phyloP scores from a whole-genome alignment of 1,140 invertebrate species.

The Leptonema lineaticorne region DNA sequence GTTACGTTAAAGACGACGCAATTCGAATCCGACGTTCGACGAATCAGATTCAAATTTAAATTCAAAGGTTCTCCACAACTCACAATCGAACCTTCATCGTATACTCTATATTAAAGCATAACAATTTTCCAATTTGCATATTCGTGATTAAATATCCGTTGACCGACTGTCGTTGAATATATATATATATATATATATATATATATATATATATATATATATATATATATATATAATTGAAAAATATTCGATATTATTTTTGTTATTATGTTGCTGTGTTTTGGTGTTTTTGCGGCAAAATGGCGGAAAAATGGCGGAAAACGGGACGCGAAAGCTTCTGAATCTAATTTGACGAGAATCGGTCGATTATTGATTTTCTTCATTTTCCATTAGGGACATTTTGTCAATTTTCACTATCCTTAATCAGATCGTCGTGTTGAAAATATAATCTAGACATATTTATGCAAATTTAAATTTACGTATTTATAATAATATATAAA shows the following conservation, averaged over 20 bases:
- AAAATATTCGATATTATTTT: not conserved
- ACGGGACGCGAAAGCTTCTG: slow-evolving; percentile 18
- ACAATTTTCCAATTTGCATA: not conserved
- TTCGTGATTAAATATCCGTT: not conserved
- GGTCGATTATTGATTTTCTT: slow-evolving; percentile 18
- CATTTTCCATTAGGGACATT: slow-evolving; percentile 23
- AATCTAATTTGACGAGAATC: slow-evolving; percentile 27
- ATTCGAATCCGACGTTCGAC: not conserved
- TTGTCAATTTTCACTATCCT: slow-evolving; percentile 11
- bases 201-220: not conserved
- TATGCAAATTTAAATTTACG: too few relatives aligned
- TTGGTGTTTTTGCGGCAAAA: not conserved
- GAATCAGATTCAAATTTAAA: not conserved
- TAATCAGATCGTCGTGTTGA: too few relatives aligned
- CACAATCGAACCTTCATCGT: too few relatives aligned
- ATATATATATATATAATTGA: not conserved
- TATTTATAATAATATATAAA: too few relatives aligned
- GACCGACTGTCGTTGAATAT: not conserved
- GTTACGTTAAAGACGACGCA: not conserved
- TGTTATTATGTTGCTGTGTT: too few relatives aligned
- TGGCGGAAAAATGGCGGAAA: not conserved
- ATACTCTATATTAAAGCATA: too few relatives aligned
- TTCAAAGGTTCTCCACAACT: too few relatives aligned
- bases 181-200: not conserved
- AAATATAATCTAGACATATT: too few relatives aligned